Base-by-base conservation (phyloP, 2,113 vertebrate species). In the Rallus limicola region DNA sequence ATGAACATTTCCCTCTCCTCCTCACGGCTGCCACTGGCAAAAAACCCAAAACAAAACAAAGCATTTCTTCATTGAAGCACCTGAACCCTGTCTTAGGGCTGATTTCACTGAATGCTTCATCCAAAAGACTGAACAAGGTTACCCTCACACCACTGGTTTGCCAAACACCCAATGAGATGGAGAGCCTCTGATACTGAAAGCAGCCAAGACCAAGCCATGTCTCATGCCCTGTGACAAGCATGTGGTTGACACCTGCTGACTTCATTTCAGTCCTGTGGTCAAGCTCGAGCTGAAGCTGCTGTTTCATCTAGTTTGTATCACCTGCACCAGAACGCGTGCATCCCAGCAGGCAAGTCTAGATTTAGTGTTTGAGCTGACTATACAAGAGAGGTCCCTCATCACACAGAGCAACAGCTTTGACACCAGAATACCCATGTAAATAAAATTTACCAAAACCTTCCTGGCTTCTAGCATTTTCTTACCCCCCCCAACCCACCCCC, bases 121-220 rank as follows among this genome's bases (percentile, higher is more conserved):
- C 44, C 63, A 83, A 69, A 79, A 86, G 40, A 16, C 34, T 76
- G 40, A 82, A 38, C 48, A 87, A 64, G 21, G 20, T 53, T 56
- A 68, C 11, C 24, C 44, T 18, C 11, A 38, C 21, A 53, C 8
- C 14, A 13, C 6, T 18, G 21, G 52, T 33, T 38, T 53, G 46
- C 59, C 36, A 34, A 33, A 6, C 25, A 36, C 25, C 33, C 36
- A 44, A 16, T 5, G 19, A 0, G 2, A 62, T 6, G 1, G 6
- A 13, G 10, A 26, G 13, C 5, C 42, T 31, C 20, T 1, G 10
- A 31, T 11, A 13, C 16, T 44, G 69, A 69, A n/a, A 4, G 9
- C 16, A 31, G 34, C 64, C 62, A 50, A 76, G 68, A 28, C 24
- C 34, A 20, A 3, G 5, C 58, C 36, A 25, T 5, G 4, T 20